Base-by-base conservation (phyloP, 2,888 invertebrate genomes). In the Thecocarcelia acutangulata region DNA sequence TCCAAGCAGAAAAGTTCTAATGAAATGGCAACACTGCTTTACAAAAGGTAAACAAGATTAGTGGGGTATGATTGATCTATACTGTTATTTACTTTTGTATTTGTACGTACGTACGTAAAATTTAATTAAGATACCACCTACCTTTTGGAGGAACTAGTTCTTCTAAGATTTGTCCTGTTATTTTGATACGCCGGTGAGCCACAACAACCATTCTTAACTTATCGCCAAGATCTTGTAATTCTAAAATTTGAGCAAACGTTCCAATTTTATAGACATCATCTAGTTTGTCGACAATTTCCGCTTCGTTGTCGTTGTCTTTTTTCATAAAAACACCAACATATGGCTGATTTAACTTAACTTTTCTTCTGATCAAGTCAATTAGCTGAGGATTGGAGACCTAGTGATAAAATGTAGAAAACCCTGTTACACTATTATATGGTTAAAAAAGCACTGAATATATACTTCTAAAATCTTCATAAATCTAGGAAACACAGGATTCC, bases 401-500 rank as follows among this genome's bases (percentile, higher is more conserved):
- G 19, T 1, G 8, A n/a, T 24, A 15, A 3, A 17, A 66, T n/a
- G n/a, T n/a, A n/a, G n/a, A n/a, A n/a, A n/a, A n/a, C n/a, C n/a
- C n/a, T n/a, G n/a, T n/a, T n/a, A n/a, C n/a, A n/a, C n/a, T n/a
- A n/a, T n/a, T n/a, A n/a, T n/a, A n/a, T n/a, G n/a, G n/a, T n/a
- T n/a, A n/a, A n/a, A n/a, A n/a, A n/a, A n/a, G n/a, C n/a, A n/a
- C n/a, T n/a, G n/a, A n/a, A n/a, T n/a, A n/a, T 80, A 28, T 88
- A 97, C 96, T 93, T 99, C 99, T 83, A 99, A 94, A 85, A 99
- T 94, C 92, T 99, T 99, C 85, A 99, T 98, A 91, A 99, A 99
- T 85, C 97, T 94, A 19, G 99, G 99, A 92, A 99, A 99, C 1
- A 99, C 96, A 4, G 99, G 98, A 92, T 98, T 97, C 85, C 98